phyloP scores from a whole-genome alignment of 2,797 vertebrate species.

The Sardinella longiceps region DNA sequence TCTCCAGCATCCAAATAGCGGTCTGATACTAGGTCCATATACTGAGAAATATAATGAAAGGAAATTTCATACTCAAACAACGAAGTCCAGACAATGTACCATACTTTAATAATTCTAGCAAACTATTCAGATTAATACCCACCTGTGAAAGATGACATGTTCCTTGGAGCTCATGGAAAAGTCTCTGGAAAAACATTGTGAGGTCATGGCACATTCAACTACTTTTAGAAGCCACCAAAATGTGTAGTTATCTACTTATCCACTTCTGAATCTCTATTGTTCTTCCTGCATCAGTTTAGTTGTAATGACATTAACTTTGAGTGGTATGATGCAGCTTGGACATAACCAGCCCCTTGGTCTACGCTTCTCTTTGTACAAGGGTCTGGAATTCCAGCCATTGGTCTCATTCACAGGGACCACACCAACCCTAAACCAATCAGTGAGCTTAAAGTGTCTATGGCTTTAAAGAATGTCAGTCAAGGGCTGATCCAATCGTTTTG shows the following conservation, averaged over 20 bases:
- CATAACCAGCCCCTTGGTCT: no score
- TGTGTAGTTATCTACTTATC: background rate
- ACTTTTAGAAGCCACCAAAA: background rate
- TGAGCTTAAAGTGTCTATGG: no score
- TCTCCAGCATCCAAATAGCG: slow-evolving; percentile 75
- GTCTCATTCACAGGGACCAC: no score
- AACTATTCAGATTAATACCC: slow-evolving; percentile 50
- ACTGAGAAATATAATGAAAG: slow-evolving; percentile 62
- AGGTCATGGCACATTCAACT: slow-evolving; percentile 6
- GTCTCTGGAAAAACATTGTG: slow-evolving; percentile 71
- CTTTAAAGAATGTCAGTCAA: no score
- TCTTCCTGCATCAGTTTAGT: background rate
- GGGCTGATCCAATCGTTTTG: no score
- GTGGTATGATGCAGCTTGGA: no score
- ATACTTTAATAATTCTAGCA: background rate
- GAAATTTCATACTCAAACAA: background rate
- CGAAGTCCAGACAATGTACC: background rate
- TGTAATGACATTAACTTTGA: background rate
- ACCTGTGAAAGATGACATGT: slow-evolving; percentile 81
- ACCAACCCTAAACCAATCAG: no score
- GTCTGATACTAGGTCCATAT: slow-evolving; percentile 79
- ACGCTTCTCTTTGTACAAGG: no score
- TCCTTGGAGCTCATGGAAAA: slow-evolving; percentile 80
- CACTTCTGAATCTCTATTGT: background rate
- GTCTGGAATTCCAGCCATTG: no score